These are phyloP conservation scores for Dexiosoma caninum DNA, from an alignment of 2,888 invertebrate genomes.

Conservation along the genomic window DNA sequence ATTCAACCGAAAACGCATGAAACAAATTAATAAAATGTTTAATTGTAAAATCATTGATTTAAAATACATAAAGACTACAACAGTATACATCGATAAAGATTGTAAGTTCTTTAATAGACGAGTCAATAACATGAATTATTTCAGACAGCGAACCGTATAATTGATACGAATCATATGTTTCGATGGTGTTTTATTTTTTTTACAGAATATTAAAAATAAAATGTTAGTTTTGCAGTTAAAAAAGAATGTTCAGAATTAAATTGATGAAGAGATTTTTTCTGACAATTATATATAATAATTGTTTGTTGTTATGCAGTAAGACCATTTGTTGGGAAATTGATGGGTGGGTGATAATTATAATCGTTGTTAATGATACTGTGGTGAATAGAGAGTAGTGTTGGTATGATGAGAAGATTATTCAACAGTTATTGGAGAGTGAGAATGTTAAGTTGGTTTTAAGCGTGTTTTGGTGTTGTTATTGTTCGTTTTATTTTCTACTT, in stretches of 20 bases:
- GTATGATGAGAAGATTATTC: slow-evolving; percentile 21
- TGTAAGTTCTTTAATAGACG: slow-evolving; percentile 18
- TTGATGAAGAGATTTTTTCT: not conserved
- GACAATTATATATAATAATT: slow-evolving; percentile 4
- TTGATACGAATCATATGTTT: not conserved
- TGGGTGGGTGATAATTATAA: not conserved
- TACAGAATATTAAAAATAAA: not conserved
- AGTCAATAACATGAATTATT: slow-evolving; percentile 16
- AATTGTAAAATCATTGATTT: slow-evolving; percentile 16
- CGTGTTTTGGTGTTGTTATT: slow-evolving; percentile 31
- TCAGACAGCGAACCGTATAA: not conserved
- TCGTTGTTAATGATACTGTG: not conserved
- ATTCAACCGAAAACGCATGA: slow-evolving; percentile 46
- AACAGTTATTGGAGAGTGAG: slow-evolving; percentile 1
- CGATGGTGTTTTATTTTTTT: slow-evolving; percentile 1
- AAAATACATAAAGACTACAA: slow-evolving; percentile 41
- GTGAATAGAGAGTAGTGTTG: slow-evolving; percentile 15
- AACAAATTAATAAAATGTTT: slow-evolving; percentile 25
- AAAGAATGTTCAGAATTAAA: not conserved
- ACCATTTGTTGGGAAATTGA: not conserved
- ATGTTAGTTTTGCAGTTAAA: not conserved
- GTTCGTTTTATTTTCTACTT: too few species aligned
- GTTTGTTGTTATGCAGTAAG: not conserved
- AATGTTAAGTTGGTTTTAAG: slow-evolving; percentile 30
- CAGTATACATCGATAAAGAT: slow-evolving; percentile 43